phyloP scores from a whole-genome alignment of 2,113 vertebrate species.

The Notiomystis cincta region DNA sequence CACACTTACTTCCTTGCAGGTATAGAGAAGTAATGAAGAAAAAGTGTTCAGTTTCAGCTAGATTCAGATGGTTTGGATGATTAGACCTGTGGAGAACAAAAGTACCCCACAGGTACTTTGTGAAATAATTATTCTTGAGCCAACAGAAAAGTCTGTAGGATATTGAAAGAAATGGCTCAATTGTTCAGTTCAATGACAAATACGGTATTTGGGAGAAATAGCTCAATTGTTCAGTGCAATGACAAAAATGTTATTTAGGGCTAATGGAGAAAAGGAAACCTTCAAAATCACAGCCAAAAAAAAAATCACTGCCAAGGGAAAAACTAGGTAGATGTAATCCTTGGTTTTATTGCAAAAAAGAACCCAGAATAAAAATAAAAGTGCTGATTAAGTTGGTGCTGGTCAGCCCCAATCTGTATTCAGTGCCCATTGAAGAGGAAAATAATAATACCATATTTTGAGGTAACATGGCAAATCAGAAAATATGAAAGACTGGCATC shows the following conservation, averaged over 20 bases:
- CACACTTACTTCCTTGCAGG: not conserved
- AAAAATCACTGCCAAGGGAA: not conserved
- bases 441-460: not conserved
- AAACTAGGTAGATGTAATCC: not conserved
- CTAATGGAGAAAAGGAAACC: not conserved
- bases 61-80: not conserved
- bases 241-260: not conserved
- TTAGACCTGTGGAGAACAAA: not conserved
- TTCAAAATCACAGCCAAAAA: not conserved
- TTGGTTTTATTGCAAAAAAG: not conserved
- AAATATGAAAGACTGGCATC: not conserved
- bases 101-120: not conserved
- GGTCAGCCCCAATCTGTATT: not conserved
- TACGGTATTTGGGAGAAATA: not conserved
- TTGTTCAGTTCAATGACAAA: conserved; percentile 11
- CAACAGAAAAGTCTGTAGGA: not conserved
- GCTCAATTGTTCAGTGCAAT: not conserved
- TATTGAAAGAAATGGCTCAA: not conserved
- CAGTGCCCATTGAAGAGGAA: not conserved
- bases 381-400: not conserved
- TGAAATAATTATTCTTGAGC: conserved; percentile 27
- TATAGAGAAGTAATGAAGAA: not conserved
- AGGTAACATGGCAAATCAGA: not conserved
- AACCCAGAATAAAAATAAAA: not conserved
- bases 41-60: not conserved